Conservation (phyloP, 2,888 invertebrate species). For the Chrysolina oricalcia region DNA sequence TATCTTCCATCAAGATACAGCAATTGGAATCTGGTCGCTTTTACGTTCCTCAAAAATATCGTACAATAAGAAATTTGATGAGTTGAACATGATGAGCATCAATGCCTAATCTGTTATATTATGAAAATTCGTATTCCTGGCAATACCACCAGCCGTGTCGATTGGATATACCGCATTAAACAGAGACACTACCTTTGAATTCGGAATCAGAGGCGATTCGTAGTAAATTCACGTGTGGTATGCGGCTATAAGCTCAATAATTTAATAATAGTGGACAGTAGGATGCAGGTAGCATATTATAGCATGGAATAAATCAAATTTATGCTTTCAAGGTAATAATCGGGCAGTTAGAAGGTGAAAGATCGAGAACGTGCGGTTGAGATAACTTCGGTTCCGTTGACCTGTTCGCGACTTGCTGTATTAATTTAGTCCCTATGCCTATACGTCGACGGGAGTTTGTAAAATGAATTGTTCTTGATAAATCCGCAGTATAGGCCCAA, state of each 20-base stretch:
- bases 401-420: constrained; percentile 18
- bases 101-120: not conserved
- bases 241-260: constrained; percentile 37
- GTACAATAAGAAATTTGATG: too few species aligned
- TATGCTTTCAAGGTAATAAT: constrained; percentile 52
- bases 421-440: constrained; percentile 8
- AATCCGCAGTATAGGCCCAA: not conserved
- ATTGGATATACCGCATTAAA: constrained; percentile 1
- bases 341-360: constrained; percentile 50
- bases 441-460: not conserved
- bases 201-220: constrained; percentile 9
- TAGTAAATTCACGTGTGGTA: constrained; percentile 28
- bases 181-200: constrained; percentile 21
- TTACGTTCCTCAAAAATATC: not conserved
- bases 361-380: constrained; percentile 45
- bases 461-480: not conserved
- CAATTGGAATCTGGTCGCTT: too few species aligned
- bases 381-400: constrained; percentile 35
- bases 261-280: constrained; percentile 44
- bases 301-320: constrained; percentile 46
- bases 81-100: too few species aligned
- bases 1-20: too few species aligned
- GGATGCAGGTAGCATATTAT: constrained; percentile 48
- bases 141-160: not conserved
- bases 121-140: not conserved